Evolutionary conservation across 2,797 vertebrate genomes (phyloP).

Genomic region (Valencia hispanica): DNA sequence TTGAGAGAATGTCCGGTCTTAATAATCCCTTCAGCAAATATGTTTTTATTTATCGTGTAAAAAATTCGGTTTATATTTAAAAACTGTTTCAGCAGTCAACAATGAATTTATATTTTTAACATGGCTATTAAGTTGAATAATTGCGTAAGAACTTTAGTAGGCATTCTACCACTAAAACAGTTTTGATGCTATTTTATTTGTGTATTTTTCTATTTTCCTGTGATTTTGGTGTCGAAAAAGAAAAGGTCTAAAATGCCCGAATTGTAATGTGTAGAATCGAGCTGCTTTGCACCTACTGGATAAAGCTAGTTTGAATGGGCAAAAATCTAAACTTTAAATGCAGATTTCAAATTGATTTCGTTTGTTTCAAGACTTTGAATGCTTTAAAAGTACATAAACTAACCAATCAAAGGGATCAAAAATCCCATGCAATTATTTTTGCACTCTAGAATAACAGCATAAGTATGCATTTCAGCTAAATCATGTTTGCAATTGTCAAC

Average conservation of each 20-base stretch:
- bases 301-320: background rate
- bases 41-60: background rate
- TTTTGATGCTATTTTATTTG: background rate
- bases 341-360: background rate
- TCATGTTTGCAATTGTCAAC: background rate
- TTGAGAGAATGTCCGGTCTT: background rate
- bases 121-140: background rate
- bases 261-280: background rate
- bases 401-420: background rate
- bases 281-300: background rate
- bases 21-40: background rate
- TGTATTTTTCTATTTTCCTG: background rate
- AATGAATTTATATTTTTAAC: background rate
- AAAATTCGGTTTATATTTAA: background rate
- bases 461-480: background rate
- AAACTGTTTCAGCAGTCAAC: background rate
- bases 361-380: background rate
- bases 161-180: background rate
- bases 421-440: background rate
- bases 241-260: background rate
- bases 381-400: background rate
- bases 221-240: background rate
- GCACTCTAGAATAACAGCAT: background rate
- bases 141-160: background rate
- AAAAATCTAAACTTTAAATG: background rate